Percentiles rank a stretch among this genome's conserved stretches.
Evolutionary conservation across 2,797 vertebrate species (phyloP).

Genomic region (Calcarius lapponicus): DNA sequence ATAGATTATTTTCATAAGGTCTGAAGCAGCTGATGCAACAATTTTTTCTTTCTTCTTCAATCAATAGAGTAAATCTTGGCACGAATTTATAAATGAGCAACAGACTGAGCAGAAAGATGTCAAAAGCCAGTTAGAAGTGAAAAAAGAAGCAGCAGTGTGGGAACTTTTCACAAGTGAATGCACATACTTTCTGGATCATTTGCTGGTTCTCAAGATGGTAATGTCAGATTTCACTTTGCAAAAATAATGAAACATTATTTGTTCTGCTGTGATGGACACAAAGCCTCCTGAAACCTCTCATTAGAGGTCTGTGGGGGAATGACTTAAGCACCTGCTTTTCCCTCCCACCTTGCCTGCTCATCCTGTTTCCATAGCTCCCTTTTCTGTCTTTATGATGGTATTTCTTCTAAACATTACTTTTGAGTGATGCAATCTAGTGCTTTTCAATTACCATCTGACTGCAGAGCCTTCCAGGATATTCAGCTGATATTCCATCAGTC

Average conservation of each 20-base stretch:
- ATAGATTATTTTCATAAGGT: background rate
- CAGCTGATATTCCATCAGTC: background rate
- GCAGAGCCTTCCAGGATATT: background rate
- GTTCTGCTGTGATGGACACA: background rate
- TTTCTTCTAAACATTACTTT: background rate
- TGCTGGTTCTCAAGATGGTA: slow-evolving; percentile 93
- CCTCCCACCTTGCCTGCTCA: background rate
- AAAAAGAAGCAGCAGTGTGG: slow-evolving; percentile 86
- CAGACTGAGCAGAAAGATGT: slow-evolving; percentile 64
- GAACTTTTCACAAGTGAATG: slow-evolving; percentile 93
- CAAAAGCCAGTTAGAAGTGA: slow-evolving; percentile 66
- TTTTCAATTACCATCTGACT: background rate
- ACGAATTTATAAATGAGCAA: slow-evolving; percentile 81
- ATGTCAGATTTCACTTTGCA: slow-evolving; percentile 10
- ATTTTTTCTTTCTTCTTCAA: slow-evolving; percentile 14
- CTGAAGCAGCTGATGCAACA: background rate
- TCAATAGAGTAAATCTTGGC: slow-evolving; percentile 82
- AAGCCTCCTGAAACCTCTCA: background rate
- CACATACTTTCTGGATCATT: slow-evolving; percentile 91
- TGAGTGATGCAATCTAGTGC: background rate
- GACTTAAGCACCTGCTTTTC: background rate
- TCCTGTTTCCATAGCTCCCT: background rate
- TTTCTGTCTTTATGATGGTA: background rate
- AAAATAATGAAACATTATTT: background rate
- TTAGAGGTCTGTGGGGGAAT: background rate